These are phyloP conservation scores for Electrona antarctica DNA, from an alignment of 2,113 vertebrate species.

Conservation along the genomic window DNA sequence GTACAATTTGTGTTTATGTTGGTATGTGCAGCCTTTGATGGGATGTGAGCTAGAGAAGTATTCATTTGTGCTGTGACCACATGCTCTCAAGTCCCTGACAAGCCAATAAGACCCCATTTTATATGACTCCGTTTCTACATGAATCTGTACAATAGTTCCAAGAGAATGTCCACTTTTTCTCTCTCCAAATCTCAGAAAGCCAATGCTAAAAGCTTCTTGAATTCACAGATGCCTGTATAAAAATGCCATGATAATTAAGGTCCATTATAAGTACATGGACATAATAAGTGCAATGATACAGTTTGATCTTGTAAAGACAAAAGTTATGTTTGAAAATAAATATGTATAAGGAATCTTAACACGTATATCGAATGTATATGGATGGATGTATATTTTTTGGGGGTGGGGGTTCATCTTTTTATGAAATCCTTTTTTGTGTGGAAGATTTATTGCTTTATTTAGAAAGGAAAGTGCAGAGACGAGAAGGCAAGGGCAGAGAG, in stretches of 20 bases:
- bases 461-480: too few species aligned
- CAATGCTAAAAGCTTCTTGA: constrained; percentile 17
- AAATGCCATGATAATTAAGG: constrained; percentile 26
- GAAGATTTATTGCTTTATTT: too few species aligned
- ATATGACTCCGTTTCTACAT: constrained; percentile 31
- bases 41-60: constrained; percentile 62
- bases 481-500: too few species aligned
- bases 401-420: constrained; percentile 13
- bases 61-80: constrained; percentile 54
- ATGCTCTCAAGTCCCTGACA: constrained; percentile 38
- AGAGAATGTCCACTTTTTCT: background rate
- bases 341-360: constrained; percentile 33
- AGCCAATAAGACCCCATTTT: constrained; percentile 26
- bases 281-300: constrained; percentile 56
- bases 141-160: constrained; percentile 1
- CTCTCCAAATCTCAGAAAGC: background rate
- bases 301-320: constrained; percentile 29
- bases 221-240: constrained; percentile 24
- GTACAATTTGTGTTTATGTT: constrained; percentile 11
- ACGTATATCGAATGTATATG: constrained; percentile 62
- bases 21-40: constrained; percentile 17
- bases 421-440: background rate
- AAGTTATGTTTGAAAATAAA: constrained; percentile 31
- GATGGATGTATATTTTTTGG: constrained; percentile 21
- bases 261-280: constrained; percentile 21